These are phyloP conservation scores for Apis cerana DNA, from an alignment of 1,140 invertebrate genomes.

Conservation along the genomic window DNA sequence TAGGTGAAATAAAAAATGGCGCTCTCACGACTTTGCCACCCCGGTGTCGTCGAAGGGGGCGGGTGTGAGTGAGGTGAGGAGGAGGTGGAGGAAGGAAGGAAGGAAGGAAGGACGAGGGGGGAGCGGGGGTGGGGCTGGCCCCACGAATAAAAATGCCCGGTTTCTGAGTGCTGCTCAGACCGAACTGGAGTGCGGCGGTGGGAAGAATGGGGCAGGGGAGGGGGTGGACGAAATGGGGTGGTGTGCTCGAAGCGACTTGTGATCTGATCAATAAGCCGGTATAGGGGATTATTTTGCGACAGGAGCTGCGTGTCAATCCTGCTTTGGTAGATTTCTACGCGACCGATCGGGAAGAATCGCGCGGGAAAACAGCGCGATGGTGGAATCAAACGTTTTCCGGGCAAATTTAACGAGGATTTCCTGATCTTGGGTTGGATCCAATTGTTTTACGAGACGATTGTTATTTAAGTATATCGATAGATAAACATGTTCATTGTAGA, in stretches of 20 bases:
- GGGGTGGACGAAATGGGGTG: constrained; percentile 70
- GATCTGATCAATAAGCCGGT: constrained; percentile 80
- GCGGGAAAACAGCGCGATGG: background rate
- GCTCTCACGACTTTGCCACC: constrained; percentile 69
- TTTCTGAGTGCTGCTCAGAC: constrained; percentile 64
- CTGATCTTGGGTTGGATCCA: too few species aligned
- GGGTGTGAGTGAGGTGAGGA: constrained; percentile 61
- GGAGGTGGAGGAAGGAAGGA: constrained; percentile 43
- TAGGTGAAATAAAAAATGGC: constrained; percentile 74
- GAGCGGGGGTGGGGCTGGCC: constrained; percentile 62
- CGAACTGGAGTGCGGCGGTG: constrained; percentile 32
- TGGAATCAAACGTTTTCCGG: constrained; percentile 10
- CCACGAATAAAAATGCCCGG: constrained; percentile 79
- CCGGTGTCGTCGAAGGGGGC: constrained; percentile 68
- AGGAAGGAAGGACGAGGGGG: constrained; percentile 56
- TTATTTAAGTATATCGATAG: too few species aligned
- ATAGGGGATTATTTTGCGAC: constrained; percentile 76
- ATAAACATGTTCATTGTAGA: too few species aligned
- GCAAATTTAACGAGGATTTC: too few species aligned
- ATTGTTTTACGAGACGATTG: too few species aligned
- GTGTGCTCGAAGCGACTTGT: constrained; percentile 75
- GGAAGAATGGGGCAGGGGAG: constrained; percentile 37
- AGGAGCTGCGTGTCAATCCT: constrained; percentile 62
- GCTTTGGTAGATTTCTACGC: constrained; percentile 13
- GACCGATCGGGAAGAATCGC: background rate